Conservation (phyloP, 2,888 invertebrate species). For the Agrotis puta region DNA sequence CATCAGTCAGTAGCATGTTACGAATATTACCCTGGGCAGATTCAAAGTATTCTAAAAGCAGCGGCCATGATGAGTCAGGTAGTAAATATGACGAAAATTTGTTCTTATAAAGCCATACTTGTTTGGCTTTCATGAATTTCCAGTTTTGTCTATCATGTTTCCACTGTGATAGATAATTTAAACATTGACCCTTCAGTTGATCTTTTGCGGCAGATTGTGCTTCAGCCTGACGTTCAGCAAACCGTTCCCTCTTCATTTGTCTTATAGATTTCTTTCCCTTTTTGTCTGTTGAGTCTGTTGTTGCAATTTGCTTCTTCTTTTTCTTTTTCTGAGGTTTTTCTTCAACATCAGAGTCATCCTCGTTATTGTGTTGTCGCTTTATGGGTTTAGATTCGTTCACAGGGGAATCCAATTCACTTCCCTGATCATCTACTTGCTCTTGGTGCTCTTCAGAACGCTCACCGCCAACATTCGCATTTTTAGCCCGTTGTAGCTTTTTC, state of each 20-base stretch:
- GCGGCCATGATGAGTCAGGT: slow-evolving; percentile 92
- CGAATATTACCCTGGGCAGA: slow-evolving; percentile 93
- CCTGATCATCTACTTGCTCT: slow-evolving; percentile 57
- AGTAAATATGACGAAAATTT: slow-evolving; percentile 92
- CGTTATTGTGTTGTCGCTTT: slow-evolving; percentile 66
- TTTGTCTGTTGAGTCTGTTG: slow-evolving; percentile 77
- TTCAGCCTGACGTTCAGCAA: slow-evolving; percentile 89
- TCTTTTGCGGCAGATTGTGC: slow-evolving; percentile 89
- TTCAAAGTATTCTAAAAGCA: slow-evolving; percentile 93
- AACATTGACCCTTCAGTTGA: slow-evolving; percentile 91
- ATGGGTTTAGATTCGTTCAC: slow-evolving; percentile 46
- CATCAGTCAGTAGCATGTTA: slow-evolving; percentile 91
- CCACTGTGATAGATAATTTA: slow-evolving; percentile 94
- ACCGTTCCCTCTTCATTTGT: slow-evolving; percentile 92
- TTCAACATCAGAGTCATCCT: slow-evolving; percentile 77
- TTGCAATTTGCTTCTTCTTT: slow-evolving; percentile 77
- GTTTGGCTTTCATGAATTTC: slow-evolving; percentile 95
- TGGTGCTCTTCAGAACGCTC: slow-evolving; percentile 32
- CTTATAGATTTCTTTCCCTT: slow-evolving; percentile 92
- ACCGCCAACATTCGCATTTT: slow-evolving; percentile 7
- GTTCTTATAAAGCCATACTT: slow-evolving; percentile 94
- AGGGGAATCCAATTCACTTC: slow-evolving; percentile 56
- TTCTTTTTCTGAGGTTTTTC: slow-evolving; percentile 79
- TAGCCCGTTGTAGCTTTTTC: slow-evolving; percentile 56
- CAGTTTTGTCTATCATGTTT: slow-evolving; percentile 93